phyloP scores from a whole-genome alignment of 1,140 invertebrate genomes.

The Ceratina calcarata region DNA sequence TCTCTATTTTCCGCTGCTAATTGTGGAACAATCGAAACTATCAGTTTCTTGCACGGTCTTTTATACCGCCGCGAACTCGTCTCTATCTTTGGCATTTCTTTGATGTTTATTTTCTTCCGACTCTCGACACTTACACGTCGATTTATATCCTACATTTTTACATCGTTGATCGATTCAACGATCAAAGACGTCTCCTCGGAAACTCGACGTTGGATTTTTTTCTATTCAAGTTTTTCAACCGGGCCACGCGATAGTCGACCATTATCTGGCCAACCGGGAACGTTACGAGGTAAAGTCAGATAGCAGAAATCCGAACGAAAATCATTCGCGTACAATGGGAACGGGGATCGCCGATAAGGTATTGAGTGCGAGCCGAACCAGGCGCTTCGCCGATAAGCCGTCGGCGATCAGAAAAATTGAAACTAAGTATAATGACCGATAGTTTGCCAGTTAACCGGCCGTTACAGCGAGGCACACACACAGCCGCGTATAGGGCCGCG shows the following conservation, averaged over 20 bases:
- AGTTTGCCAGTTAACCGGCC: conserved; percentile 34
- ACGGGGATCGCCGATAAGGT: neutral
- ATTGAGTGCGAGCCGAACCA: neutral
- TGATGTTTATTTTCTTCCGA: no score
- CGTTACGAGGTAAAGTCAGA: neutral
- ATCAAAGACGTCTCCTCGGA: no score
- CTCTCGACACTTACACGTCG: no score
- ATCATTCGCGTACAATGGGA: neutral
- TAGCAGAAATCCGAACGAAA: neutral
- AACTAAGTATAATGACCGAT: conserved; percentile 34
- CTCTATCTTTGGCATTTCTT: no score
- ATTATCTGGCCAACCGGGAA: neutral
- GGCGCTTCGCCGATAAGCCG: conserved; percentile 1
- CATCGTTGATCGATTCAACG: neutral
- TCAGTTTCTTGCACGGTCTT: no score
- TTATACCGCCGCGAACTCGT: no score
- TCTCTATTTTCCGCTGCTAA: neutral
- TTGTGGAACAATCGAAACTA: no score
- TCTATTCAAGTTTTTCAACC: no score
- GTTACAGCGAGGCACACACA: neutral
- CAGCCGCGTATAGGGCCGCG: conserved; percentile 2
- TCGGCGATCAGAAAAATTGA: conserved; percentile 7
- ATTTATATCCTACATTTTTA: no score
- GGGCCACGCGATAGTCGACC: neutral
- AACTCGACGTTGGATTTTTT: no score